Conservation (phyloP, 2,888 invertebrate genomes). For the Bellardia pandia region DNA sequence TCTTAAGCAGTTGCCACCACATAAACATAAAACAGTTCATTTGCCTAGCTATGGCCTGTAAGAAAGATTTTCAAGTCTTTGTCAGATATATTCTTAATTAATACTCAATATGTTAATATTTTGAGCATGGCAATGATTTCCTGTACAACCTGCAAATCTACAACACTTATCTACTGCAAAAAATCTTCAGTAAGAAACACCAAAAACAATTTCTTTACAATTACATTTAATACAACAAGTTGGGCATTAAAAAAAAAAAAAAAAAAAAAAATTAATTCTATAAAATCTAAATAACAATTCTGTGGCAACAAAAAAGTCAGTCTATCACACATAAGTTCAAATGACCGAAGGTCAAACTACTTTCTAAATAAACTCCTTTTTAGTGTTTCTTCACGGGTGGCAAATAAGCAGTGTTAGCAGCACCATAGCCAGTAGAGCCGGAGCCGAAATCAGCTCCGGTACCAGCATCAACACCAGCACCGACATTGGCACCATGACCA, state of each 20-base stretch:
- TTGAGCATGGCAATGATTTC: too few relatives aligned
- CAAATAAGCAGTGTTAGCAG: constrained; percentile 60
- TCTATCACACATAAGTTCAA: constrained; percentile 58
- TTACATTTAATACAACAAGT: not conserved
- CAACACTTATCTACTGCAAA: too few relatives aligned
- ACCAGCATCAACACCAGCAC: not conserved
- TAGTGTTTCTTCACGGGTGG: constrained; percentile 68
- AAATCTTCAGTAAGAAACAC: too few relatives aligned
- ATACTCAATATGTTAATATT: too few relatives aligned
- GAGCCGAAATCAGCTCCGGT: not conserved
- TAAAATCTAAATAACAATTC: constrained; percentile 42
- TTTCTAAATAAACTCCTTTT: constrained; percentile 30
- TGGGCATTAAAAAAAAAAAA: constrained; percentile 6
- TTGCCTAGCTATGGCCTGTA: too few relatives aligned
- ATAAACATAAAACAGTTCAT: too few relatives aligned
- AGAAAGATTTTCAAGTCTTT: too few relatives aligned
- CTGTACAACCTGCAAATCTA: too few relatives aligned
- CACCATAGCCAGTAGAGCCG: not conserved
- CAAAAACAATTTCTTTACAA: not conserved
- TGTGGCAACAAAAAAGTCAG: constrained; percentile 37
- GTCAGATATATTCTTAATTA: too few relatives aligned
- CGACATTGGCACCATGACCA: constrained; percentile 43
- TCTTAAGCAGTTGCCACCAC: too few relatives aligned
- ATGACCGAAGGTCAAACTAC: constrained; percentile 43
- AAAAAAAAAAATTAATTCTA: not conserved